phyloP scores from a whole-genome alignment of 92 coral and sea anemone species.

The Porites cylindrica region DNA sequence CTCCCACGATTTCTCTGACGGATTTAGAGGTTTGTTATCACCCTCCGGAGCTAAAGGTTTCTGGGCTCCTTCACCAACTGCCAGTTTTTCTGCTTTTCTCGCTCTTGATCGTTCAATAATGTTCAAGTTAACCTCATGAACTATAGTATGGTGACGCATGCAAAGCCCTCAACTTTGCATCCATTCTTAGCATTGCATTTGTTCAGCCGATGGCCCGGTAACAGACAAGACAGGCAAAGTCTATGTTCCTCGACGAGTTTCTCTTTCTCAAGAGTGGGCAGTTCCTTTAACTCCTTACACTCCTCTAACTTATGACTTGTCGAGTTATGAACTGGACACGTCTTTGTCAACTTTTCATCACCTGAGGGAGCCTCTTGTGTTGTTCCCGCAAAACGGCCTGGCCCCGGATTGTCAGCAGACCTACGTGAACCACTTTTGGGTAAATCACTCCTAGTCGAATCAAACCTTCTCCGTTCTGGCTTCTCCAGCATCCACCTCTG shows the following conservation, averaged over 20 bases:
- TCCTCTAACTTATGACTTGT: neutral
- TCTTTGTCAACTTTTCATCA: neutral
- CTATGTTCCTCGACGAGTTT: neutral
- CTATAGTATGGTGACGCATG: constrained; percentile 21
- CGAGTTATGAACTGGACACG: constrained; percentile 2
- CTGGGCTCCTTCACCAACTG: neutral
- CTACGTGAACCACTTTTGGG: neutral
- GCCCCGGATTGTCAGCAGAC: neutral
- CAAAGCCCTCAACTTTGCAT: constrained; percentile 11
- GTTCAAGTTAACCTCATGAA: constrained; percentile 41
- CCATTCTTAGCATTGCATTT: constrained; percentile 9
- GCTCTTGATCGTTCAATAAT: constrained; percentile 35
- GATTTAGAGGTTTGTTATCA: neutral
- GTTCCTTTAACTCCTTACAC: neutral
- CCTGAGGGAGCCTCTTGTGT: neutral
- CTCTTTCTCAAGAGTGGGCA: constrained; percentile 30
- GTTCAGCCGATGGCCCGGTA: constrained; percentile 25
- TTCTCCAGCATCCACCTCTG: constrained; percentile 6
- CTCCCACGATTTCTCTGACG: neutral
- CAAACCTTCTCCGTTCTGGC: neutral
- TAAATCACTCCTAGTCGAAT: neutral
- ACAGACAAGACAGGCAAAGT: neutral
- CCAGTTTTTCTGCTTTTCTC: neutral
- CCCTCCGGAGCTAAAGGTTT: neutral
- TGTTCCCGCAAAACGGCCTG: neutral